phyloP scores from a whole-genome alignment of 2,113 vertebrate genomes.

The Notothenia coriiceps region DNA sequence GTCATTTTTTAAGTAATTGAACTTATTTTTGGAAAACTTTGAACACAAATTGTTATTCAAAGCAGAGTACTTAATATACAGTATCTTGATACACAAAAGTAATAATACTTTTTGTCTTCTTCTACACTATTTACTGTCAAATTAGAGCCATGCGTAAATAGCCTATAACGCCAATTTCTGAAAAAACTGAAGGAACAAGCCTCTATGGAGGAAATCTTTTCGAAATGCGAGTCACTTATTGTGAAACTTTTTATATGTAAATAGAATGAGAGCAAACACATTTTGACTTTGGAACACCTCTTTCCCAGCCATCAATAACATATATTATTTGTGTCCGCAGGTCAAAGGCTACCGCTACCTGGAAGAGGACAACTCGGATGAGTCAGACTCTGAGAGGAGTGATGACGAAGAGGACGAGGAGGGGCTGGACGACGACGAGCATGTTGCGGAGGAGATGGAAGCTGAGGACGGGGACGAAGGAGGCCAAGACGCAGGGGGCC shows the following conservation, averaged over 20 bases:
- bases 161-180: too few relatives aligned
- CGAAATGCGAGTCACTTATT: background rate
- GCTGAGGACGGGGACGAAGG: slow-evolving; percentile 24
- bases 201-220: background rate
- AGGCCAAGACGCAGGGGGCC: slow-evolving; percentile 35
- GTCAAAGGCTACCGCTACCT: slow-evolving; percentile 95
- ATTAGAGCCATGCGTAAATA: too few relatives aligned
- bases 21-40: too few relatives aligned
- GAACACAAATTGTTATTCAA: too few relatives aligned
- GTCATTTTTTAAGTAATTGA: too few relatives aligned
- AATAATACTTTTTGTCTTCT: too few relatives aligned
- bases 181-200: background rate
- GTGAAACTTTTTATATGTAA: background rate
- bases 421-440: background rate
- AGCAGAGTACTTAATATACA: too few relatives aligned
- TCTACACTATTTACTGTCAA: too few relatives aligned
- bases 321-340: slow-evolving; percentile 52
- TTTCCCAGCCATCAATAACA: background rate
- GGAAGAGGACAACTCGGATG: slow-evolving; percentile 93
- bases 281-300: background rate
- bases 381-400: slow-evolving; percentile 79
- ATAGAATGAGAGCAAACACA: background rate
- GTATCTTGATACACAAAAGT: too few relatives aligned
- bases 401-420: slow-evolving; percentile 62
- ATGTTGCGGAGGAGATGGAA: slow-evolving; percentile 63